Percentiles rank a stretch among this genome's conserved stretches.
Conservation (phyloP, 2,113 vertebrate genomes). For the Cathartes aura region DNA sequence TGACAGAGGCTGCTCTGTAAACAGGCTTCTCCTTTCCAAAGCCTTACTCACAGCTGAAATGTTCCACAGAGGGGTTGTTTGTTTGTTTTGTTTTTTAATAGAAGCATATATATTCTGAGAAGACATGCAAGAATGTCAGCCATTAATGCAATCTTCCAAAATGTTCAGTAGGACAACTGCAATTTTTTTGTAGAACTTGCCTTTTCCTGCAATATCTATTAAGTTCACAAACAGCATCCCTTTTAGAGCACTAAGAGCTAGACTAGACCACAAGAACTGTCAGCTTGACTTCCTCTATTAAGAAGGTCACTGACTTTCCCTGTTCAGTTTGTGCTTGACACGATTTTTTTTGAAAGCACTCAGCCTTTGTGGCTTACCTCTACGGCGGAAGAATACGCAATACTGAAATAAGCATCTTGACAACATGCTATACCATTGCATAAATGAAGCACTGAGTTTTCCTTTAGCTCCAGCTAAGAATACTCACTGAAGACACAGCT, state of each 20-base stretch:
- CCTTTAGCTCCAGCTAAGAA: background rate
- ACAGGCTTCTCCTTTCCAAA: background rate
- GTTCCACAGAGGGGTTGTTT: too few relatives aligned
- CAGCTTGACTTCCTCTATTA: background rate
- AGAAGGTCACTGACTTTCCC: background rate
- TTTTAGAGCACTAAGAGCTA: background rate
- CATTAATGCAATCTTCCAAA: background rate
- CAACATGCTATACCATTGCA: background rate
- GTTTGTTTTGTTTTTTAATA: background rate
- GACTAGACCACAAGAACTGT: background rate
- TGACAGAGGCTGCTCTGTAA: background rate
- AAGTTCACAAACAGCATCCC: background rate
- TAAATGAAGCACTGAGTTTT: background rate
- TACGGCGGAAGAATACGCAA: rapidly evolving
- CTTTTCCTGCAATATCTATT: background rate
- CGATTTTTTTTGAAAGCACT: background rate
- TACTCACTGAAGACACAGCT: constrained; percentile 56
- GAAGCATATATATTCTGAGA: background rate
- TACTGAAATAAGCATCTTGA: background rate
- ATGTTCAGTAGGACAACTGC: background rate
- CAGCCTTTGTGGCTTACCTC: background rate
- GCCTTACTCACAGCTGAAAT: background rate
- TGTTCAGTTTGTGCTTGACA: background rate
- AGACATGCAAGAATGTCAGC: background rate
- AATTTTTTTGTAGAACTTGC: background rate